Conservation (phyloP, 1,140 invertebrate genomes). For the Tetraneura akinire region DNA sequence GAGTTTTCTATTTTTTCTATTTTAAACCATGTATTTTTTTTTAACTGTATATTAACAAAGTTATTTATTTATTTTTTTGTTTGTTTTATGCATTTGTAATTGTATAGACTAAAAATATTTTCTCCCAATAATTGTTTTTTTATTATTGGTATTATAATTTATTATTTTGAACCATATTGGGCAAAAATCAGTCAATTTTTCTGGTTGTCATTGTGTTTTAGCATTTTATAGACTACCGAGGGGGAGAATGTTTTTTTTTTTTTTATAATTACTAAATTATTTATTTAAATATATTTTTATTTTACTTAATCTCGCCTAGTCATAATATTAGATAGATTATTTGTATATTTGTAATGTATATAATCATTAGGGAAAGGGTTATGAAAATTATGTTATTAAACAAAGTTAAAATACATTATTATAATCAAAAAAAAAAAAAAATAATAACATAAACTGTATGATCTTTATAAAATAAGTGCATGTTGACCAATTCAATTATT, state of each 20-base stretch:
- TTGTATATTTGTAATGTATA: neutral
- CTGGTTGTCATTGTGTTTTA: neutral
- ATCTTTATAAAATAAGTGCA: neutral
- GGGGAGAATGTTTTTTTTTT: neutral
- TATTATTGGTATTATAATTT: neutral
- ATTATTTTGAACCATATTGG: neutral
- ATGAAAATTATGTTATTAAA: constrained; percentile 27
- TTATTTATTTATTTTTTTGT: neutral
- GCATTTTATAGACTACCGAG: neutral
- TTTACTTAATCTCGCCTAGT: constrained; percentile 50
- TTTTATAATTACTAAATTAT: constrained; percentile 5
- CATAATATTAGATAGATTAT: constrained; percentile 35
- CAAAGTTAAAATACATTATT: neutral
- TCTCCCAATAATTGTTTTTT: neutral
- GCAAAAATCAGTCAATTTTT: constrained; percentile 25
- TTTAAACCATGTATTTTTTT: neutral
- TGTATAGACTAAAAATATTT: neutral
- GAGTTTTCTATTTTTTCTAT: constrained; percentile 27
- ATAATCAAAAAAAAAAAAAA: constrained; percentile 33
- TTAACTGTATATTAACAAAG: constrained; percentile 28
- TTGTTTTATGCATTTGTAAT: neutral
- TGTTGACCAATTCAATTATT: neutral
- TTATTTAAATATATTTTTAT: constrained; percentile 29
- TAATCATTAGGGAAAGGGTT: constrained; percentile 38
- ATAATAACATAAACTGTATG: constrained; percentile 5